Conservation (phyloP, 2,888 invertebrate genomes). For the Andrena camellia region DNA sequence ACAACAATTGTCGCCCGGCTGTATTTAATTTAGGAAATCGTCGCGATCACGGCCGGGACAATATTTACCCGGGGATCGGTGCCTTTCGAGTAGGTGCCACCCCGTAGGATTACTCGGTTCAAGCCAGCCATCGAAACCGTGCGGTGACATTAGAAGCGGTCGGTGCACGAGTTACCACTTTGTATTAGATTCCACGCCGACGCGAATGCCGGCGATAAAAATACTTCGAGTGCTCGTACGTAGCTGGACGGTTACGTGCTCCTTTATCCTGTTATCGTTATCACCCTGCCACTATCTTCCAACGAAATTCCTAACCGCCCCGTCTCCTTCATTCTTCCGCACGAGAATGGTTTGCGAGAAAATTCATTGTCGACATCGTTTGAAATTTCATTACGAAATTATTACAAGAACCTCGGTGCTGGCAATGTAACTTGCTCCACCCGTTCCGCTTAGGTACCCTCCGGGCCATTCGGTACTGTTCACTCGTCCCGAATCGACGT, state of each 20-base stretch:
- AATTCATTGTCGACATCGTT: not conserved
- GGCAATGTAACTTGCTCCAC: conserved; percentile 27
- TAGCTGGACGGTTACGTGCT: not conserved
- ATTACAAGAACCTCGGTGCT: conserved; percentile 10
- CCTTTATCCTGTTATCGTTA: conserved; percentile 28
- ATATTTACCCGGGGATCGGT: conserved; percentile 70
- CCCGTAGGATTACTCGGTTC: conserved; percentile 73
- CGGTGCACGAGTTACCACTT: conserved; percentile 68
- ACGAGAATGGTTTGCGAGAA: not conserved
- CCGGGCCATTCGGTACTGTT: conserved; percentile 9
- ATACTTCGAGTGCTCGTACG: conserved; percentile 48
- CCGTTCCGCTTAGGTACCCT: conserved; percentile 37
- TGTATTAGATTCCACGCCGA: conserved; percentile 68
- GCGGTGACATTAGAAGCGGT: conserved; percentile 73
- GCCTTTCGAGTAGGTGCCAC: conserved; percentile 76
- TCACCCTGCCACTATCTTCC: not conserved
- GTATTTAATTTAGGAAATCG: conserved; percentile 65
- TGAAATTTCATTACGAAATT: conserved; percentile 34
- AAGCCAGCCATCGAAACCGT: conserved; percentile 79
- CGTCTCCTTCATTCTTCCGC: not conserved
- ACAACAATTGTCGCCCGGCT: conserved; percentile 79
- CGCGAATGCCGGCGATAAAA: conserved; percentile 63
- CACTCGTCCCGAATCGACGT: conserved; percentile 18
- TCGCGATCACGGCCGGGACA: conserved; percentile 63
- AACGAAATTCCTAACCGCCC: conserved; percentile 2